Base-by-base conservation (phyloP, 2,888 invertebrate species). In the Cheilosia vulpina region DNA sequence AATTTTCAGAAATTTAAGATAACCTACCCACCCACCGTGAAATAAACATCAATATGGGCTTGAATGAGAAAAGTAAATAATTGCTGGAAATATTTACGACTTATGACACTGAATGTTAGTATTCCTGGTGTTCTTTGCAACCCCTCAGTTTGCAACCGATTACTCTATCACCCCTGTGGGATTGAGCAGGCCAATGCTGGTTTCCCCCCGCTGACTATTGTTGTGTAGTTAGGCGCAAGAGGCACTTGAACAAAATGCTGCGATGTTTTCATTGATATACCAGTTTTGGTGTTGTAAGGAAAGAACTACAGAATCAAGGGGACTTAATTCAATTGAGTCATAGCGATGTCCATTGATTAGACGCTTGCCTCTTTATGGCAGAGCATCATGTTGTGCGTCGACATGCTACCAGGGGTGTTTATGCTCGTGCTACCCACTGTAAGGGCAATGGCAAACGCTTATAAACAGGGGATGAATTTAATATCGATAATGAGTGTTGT, bases 71-170 rank as follows among this genome's bases (percentile, higher is more conserved):
- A 88, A 88, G 87, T 87, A 89, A 89, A 89, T 88, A 89, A 88
- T 89, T 88, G 88, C 83, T 87, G 57, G 87, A 87, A 88, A 88
- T 88, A 90, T 90, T 89, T 89, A 88, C 91, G 89, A 90, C 91
- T 91, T 92, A 89, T 91, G 90, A 91, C 91, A 92, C 91, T 90
- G 89, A 91, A 90, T 90, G 88, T 90, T 60, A 84, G 85, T 65
- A 81, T 65, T 72, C 71, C 62, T 77, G 57, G 57, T 75, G 65
- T 71, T 75, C 21, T 27, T 58, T 58, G 53, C 71, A 47, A 73
- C 81, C 81, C 85, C 80, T 76, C 43, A 24, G 38, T 72, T 58
- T 62, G 41, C 21, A 31, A 24, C n/a, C 24, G 58, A 57, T 31
- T 81, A 47, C 43, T 77, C 76, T 76, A 91, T 91, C 90, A 91